These are phyloP conservation scores for Biston stratarius DNA, from an alignment of 2,888 invertebrate genomes.

Conservation along the genomic window DNA sequence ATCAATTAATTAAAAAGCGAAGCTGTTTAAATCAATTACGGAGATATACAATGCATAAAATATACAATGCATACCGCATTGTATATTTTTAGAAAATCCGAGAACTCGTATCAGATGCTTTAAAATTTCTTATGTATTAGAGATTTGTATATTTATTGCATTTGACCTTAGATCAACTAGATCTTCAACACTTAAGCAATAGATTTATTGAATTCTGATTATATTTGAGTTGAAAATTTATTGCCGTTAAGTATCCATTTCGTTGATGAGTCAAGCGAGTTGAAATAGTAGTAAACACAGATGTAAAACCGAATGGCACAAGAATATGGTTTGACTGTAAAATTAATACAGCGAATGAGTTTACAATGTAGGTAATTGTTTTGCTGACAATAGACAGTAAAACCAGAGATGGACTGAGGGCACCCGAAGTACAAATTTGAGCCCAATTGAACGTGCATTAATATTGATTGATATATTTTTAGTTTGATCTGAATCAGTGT, in stretches of 20 bases:
- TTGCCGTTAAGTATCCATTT: conserved; percentile 12
- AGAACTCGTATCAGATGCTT: no score
- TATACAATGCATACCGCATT: no score
- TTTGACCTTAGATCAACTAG: neutral
- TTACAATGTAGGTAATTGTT: conserved; percentile 55
- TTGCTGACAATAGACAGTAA: conserved; percentile 47
- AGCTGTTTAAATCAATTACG: neutral
- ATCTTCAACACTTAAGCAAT: neutral
- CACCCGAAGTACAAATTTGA: neutral
- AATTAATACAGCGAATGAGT: conserved; percentile 47
- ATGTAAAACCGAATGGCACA: conserved; percentile 30
- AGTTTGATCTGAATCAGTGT: no score
- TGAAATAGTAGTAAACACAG: conserved; percentile 35
- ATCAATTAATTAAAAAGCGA: conserved; percentile 11
- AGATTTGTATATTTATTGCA: neutral
- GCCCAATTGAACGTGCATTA: no score
- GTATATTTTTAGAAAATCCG: no score
- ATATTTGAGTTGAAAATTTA: neutral
- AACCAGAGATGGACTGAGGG: conserved; percentile 47
- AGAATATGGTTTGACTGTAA: conserved; percentile 48
- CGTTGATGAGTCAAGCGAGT: conserved; percentile 18
- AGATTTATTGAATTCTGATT: neutral
- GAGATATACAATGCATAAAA: no score
- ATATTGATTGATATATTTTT: no score
- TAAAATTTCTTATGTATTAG: no score